Evolutionary conservation across 1,140 invertebrate species (phyloP), one percentile per base, ranked within the genome.

Genomic region (Formica exsecta): DNA sequence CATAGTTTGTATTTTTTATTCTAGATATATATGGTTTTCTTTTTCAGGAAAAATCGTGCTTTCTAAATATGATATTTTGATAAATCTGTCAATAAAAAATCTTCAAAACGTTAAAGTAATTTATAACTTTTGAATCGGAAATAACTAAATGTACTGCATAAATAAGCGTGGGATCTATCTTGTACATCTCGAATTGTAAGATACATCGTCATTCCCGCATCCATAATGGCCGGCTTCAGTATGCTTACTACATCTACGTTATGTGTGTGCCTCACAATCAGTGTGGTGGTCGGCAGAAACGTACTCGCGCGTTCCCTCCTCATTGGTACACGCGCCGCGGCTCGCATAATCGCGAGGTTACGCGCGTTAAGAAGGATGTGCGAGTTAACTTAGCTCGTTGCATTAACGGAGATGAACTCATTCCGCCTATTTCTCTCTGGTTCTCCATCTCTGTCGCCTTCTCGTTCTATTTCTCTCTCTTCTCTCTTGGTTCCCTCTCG

Each of bases 371-470:
- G 93, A 94, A 94, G 94, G 94, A 95, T 95, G 94, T 94, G 87
- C 94, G 93, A 94, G 94, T 94, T 94, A 94, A 94, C 92, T 94
- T 92, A 92, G 91, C 91, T 92, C 90, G 92, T 94, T 94, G 93
- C 93, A 93, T 95, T 94, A 94, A 84, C 88, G 83, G 92, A 94
- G 94, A 95, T 95, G 94, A 95, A 94, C 93, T 95, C 94, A 94
- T 94, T 94, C 93, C 86, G 89, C 73, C 77, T 89, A 83, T 87
- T 85, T 90, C 79, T 75, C 87, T 84, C 86, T 80, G 64, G 48
- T 51, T 54, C 73, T 88, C 86, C 51, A 68, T 83, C 32, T 73
- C 51, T 41, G 44, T 41, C 41, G 66, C 48, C 19, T 70, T 29
- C 65, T 36, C 13, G 16, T 51, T 48, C 11, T 38, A 11, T 22